These are phyloP conservation scores for Furcifer pardalis DNA, from an alignment of 2,797 vertebrate species.

Conservation along the genomic window DNA sequence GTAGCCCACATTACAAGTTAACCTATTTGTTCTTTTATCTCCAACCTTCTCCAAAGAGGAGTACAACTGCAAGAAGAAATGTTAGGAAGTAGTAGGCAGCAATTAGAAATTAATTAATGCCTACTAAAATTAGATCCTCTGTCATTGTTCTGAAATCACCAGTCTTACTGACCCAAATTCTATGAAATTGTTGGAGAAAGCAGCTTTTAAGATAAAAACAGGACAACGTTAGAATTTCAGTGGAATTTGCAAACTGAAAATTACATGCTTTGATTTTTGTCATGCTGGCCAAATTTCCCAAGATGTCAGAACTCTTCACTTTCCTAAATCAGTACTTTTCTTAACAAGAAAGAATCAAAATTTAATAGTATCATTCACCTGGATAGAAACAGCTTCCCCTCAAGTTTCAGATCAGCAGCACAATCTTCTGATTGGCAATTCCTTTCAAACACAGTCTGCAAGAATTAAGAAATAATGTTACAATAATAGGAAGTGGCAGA, in stretches of 20 bases:
- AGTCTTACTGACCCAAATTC: too few species aligned
- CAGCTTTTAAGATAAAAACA: neutral
- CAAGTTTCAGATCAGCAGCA: conserved; percentile 91
- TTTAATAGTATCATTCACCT: conserved; percentile 77
- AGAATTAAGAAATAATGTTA: conserved; percentile 47
- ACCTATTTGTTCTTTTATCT: neutral
- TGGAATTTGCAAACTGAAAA: neutral
- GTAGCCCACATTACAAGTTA: neutral
- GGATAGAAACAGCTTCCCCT: conserved; percentile 89
- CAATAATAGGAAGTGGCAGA: conserved; percentile 6
- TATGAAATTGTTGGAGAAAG: neutral
- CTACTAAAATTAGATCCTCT: neutral
- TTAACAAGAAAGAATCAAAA: neutral
- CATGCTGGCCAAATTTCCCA: neutral
- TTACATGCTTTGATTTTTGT: neutral
- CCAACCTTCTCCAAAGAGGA: neutral
- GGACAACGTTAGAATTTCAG: neutral
- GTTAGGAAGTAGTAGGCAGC: neutral
- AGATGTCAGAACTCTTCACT: neutral
- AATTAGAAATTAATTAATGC: neutral
- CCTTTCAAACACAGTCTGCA: conserved; percentile 96
- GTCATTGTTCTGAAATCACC: neutral
- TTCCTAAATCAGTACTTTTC: neutral
- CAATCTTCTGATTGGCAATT: conserved; percentile 97
- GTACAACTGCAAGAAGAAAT: neutral